Evolutionary conservation across 92 coral and sea anemone species (phyloP), one percentile per base, ranked within the genome.

Genomic region (Scolanthus callimorphus): DNA sequence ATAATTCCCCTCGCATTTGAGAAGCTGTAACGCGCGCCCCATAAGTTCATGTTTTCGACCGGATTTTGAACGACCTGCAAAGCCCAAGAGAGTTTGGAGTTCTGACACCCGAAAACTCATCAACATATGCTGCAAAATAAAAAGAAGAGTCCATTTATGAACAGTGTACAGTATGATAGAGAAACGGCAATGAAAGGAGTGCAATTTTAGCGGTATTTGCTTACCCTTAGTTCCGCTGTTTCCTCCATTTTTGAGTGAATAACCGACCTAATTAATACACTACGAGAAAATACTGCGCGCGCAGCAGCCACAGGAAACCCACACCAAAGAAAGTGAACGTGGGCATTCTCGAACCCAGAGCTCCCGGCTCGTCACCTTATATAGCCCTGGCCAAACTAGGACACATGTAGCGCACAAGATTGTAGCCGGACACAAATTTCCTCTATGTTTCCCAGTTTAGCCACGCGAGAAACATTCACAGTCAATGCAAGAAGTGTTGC

Each of bases 71-170:
- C 98, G 96, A 41, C 91, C 96, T 56, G 96, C 98, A 74, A 76
- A 92, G 60, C 96, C 98, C 23, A 92, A 70, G 25, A 92, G 63
- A 44, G 80, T 79, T 60, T 92, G 98, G 31, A 92, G 90, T 62
- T 92, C 98, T 17, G 98, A 85, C 50, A 92, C 98, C 19, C 98
- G 94, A 80, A 92, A 92, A 60, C 94, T 77, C 92, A 89, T 84
- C 70, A 92, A 61, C 98, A 92, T 92, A 54, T 92, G 98, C 98
- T 92, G 64, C 11, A 69, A 82, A 23, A n/a, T 26, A 49, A 59
- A 27, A 26, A 21, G 29, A 55, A 20, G 63, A 3, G 3, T 29
- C 22, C 23, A 0, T 25, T 27, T 25, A 54, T 20, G n/a, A 26
- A 1, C 41, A 2, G 29, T 22, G 21, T 17, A 26, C 24, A 12